phyloP scores from a whole-genome alignment of 2,113 vertebrate genomes.

The Marmota flaviventris region DNA sequence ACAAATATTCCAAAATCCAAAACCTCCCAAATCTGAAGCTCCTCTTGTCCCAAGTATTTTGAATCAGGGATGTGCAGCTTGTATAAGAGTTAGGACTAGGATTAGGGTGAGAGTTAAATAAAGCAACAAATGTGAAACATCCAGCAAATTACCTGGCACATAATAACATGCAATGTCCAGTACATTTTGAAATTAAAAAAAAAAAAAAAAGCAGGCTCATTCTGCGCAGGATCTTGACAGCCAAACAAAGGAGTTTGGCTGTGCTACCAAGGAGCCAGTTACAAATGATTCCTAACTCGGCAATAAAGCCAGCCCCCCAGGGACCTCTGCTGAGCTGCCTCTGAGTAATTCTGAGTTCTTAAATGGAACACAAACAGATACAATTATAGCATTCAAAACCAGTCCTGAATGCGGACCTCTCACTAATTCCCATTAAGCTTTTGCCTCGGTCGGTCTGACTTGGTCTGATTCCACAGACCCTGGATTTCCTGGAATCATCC shows the following conservation, averaged over 20 bases:
- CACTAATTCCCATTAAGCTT: not conserved
- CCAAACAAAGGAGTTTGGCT: conserved; percentile 49
- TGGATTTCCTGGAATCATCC: not conserved
- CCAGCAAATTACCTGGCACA: not conserved
- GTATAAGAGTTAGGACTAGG: not conserved
- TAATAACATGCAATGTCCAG: no score
- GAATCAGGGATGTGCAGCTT: not conserved
- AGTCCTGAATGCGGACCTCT: conserved; percentile 35
- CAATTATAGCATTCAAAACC: conserved; percentile 59
- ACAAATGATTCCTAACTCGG: conserved; percentile 34
- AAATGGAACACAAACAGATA: conserved; percentile 48
- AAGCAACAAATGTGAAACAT: not conserved
- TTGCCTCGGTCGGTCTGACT: not conserved
- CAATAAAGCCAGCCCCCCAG: not conserved
- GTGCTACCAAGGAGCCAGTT: conserved; percentile 29
- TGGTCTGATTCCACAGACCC: not conserved
- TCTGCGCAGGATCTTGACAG: not conserved
- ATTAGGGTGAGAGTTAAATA: not conserved
- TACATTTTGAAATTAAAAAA: conserved; percentile 55
- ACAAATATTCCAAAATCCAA: not conserved
- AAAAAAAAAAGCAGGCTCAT: conserved; percentile 1
- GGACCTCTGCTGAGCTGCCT: not conserved
- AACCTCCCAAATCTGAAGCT: not conserved
- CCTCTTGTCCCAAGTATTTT: not conserved
- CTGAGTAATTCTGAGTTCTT: not conserved